Conservation (phyloP, 2,888 invertebrate genomes). For the Erebia epiphron region DNA sequence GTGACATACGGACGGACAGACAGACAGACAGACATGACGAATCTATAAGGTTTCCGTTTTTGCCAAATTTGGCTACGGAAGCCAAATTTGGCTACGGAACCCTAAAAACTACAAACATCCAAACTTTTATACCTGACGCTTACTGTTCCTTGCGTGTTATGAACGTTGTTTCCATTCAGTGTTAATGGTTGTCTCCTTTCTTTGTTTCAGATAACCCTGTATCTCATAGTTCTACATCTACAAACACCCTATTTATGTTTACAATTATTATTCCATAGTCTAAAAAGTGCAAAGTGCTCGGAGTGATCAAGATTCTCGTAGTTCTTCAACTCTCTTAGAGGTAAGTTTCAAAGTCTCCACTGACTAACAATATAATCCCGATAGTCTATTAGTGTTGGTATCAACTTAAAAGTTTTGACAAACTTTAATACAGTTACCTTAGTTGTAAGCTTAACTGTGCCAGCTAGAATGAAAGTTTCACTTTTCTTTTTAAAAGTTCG, state of each 20-base stretch:
- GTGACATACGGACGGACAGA: no score
- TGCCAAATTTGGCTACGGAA: no score
- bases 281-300: neutral
- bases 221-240: neutral
- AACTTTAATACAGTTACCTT: neutral
- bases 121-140: no score
- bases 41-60: no score
- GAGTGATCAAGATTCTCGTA: conserved; percentile 4
- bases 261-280: neutral
- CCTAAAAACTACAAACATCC: no score
- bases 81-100: no score
- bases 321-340: conserved; percentile 2
- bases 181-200: neutral
- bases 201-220: conserved; percentile 10
- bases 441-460: neutral
- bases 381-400: neutral
- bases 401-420: neutral
- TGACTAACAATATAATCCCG: neutral
- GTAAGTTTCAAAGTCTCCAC: neutral
- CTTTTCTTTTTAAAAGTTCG: conserved; percentile 12
- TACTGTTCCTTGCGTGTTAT: neutral
- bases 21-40: no score
- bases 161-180: neutral
- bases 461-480: neutral
- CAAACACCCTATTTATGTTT: neutral